These are phyloP conservation scores for Leptopilina myrica DNA, from an alignment of 2,888 invertebrate genomes.

Conservation along the genomic window DNA sequence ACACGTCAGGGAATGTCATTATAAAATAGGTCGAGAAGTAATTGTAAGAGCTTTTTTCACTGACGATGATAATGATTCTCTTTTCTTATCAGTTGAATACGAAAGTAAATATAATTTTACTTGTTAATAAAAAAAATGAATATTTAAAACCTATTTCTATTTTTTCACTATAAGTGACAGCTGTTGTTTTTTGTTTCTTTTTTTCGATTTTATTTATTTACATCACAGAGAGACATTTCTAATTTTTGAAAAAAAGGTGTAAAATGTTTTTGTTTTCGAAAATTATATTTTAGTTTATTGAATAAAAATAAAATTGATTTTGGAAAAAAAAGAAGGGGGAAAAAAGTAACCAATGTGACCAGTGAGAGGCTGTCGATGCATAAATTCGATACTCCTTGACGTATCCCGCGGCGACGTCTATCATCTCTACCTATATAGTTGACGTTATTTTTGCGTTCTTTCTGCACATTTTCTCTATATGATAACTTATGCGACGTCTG, in stretches of 20 bases:
- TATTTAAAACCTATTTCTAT: too few species aligned
- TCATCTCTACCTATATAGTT: slow-evolving; percentile 35
- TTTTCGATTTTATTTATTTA: too few species aligned
- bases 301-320: slow-evolving; percentile 35
- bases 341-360: slow-evolving; percentile 33
- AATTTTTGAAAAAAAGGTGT: too few species aligned
- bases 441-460: slow-evolving; percentile 31
- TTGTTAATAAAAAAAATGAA: background rate
- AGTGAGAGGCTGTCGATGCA: slow-evolving; percentile 39
- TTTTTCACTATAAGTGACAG: too few species aligned
- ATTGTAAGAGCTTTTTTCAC: background rate
- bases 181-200: too few species aligned
- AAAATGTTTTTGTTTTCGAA: too few species aligned
- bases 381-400: slow-evolving; percentile 42
- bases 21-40: background rate
- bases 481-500: slow-evolving; percentile 37
- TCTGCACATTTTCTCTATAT: slow-evolving; percentile 18
- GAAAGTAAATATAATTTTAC: too few species aligned
- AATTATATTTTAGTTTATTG: background rate
- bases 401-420: slow-evolving; percentile 35
- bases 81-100: too few species aligned
- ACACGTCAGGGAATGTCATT: background rate
- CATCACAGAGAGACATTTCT: too few species aligned
- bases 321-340: background rate
- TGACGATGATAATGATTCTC: too few species aligned